phyloP scores from a whole-genome alignment of 2,888 invertebrate genomes.

The Caradrina kadenii region DNA sequence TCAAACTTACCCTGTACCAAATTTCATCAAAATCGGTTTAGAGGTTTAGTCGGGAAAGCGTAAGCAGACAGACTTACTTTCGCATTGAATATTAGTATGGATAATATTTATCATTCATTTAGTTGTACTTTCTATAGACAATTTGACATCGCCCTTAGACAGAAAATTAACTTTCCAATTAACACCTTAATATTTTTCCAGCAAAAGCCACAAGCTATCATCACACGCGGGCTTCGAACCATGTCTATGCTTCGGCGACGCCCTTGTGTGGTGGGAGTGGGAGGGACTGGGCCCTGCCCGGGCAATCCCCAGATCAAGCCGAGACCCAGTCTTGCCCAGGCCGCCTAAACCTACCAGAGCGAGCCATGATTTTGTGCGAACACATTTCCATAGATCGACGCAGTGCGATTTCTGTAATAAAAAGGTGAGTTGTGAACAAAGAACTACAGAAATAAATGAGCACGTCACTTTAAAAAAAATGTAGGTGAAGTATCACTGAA shows the following conservation, averaged over 20 bases:
- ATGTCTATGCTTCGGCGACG: slow-evolving; percentile 97
- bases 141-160: too few species aligned
- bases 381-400: slow-evolving; percentile 96
- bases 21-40: too few species aligned
- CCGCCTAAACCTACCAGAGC: slow-evolving; percentile 77
- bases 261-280: slow-evolving; percentile 96
- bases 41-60: too few species aligned
- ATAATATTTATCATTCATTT: too few species aligned
- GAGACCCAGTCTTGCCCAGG: slow-evolving; percentile 73
- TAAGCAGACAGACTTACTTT: too few species aligned
- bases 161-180: not conserved
- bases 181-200: slow-evolving; percentile 71
- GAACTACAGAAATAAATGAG: not conserved
- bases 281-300: slow-evolving; percentile 82
- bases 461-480: slow-evolving; percentile 9
- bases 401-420: slow-evolving; percentile 98
- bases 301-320: slow-evolving; percentile 76
- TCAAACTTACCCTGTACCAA: too few species aligned
- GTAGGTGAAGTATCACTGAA: slow-evolving; percentile 4
- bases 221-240: slow-evolving; percentile 97
- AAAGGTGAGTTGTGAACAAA: slow-evolving; percentile 91
- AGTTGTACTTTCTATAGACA: too few species aligned
- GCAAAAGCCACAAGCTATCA: slow-evolving; percentile 92
- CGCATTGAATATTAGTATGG: too few species aligned
- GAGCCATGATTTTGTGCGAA: slow-evolving; percentile 95